Evolutionary conservation across 2,113 vertebrate species (phyloP), one percentile per base, ranked within the genome.

Genomic region (Zosterops japonicus): DNA sequence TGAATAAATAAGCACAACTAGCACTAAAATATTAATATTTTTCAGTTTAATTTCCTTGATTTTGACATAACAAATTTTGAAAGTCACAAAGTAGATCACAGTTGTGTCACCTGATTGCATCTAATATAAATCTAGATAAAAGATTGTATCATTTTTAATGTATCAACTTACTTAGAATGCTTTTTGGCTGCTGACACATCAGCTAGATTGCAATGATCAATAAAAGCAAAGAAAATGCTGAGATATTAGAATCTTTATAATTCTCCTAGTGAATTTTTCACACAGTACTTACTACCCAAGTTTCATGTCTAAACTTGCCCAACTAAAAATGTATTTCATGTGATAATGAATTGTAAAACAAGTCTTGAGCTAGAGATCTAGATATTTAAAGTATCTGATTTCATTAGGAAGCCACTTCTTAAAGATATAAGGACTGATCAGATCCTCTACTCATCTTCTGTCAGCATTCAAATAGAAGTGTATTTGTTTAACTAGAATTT

Each of bases 81-180:
- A 93, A 80, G 72, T 95, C 81, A 93, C 86, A 92, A 63, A 67
- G 65, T 82, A 94, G 64, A 97, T 87, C 72, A 90, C 22, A 55
- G 61, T 81, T 63, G 52, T 92, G 85, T 91, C 72, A 95, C 52
- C 64, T 84, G 64, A 84, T 91, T 94, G 59, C 24, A 87, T 64
- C 65, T 90, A 83, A 90, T 90, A 96, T 91, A 94, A 96, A 97
- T 95, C 83, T 89, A 93, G 39, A 95, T 90, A 89, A 97, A 96
- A 95, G 80, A 36, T 50, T 47, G 19, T 50, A 90, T 92, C n/a
- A 52, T 95, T 94, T 94, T 96, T 95, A 96, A 96, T 84, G 91
- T 46, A 95, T 89, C 81, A 94, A 42, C 79, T 94, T 90, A 91
- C 52, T 84, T 94, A 65, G 74, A 92, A 94, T 74, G 55, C 11